These are phyloP conservation scores for Leucozona laternaria DNA, from an alignment of 2,888 invertebrate species.

Conservation along the genomic window DNA sequence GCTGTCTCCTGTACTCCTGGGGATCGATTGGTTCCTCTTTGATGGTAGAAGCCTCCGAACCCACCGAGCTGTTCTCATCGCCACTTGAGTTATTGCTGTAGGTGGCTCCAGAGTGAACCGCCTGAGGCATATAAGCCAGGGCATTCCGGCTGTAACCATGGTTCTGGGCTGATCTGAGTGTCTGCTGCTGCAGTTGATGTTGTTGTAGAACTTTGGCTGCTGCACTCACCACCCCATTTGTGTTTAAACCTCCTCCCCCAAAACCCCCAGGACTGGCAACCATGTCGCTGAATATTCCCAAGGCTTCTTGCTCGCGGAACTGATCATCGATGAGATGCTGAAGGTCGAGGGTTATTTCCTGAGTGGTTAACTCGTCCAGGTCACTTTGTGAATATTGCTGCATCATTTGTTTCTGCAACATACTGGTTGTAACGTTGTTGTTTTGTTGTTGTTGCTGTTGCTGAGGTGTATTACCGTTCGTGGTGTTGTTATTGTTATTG, in stretches of 20 bases:
- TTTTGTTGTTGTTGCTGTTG: conserved; percentile 77
- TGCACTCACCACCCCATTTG: conserved; percentile 83
- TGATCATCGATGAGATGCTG: conserved; percentile 97
- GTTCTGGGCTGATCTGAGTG: conserved; percentile 83
- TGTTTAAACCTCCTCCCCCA: conserved; percentile 81
- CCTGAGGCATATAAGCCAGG: conserved; percentile 95
- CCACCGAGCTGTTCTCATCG: conserved; percentile 86
- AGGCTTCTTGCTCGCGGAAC: conserved; percentile 90
- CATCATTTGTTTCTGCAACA: conserved; percentile 86
- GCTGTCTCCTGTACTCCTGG: conserved; percentile 89
- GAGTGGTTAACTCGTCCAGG: conserved; percentile 94
- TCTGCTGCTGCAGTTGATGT: conserved; percentile 82
- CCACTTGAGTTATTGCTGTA: conserved; percentile 84
- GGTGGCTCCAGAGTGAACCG: conserved; percentile 88
- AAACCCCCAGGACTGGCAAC: conserved; percentile 85
- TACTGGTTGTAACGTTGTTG: conserved; percentile 82
- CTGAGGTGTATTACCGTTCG: conserved; percentile 75
- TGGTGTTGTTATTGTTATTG: conserved; percentile 77
- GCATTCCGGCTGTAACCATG: conserved; percentile 87
- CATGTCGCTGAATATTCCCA: conserved; percentile 93
- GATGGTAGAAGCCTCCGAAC: conserved; percentile 91
- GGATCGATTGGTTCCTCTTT: conserved; percentile 95
- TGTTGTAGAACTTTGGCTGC: conserved; percentile 83
- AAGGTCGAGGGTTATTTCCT: conserved; percentile 95
- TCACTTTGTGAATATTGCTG: conserved; percentile 92